Conservation (phyloP, 1,140 invertebrate genomes). For the Eumaeus atala region DNA sequence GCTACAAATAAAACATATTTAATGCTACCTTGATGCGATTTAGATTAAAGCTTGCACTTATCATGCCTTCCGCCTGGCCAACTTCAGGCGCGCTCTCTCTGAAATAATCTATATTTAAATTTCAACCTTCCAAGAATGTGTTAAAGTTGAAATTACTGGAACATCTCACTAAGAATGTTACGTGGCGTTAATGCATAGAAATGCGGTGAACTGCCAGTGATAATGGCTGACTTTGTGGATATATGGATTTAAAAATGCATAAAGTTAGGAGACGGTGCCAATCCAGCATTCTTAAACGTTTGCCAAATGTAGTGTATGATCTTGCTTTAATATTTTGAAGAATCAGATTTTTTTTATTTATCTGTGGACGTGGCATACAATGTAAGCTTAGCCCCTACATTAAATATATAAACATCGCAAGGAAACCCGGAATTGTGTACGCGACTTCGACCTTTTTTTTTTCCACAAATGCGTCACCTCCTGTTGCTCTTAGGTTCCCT, state of each 20-base stretch:
- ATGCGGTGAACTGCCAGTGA: conserved; percentile 50
- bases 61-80: conserved; percentile 54
- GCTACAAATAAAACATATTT: conserved; percentile 15
- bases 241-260: conserved; percentile 46
- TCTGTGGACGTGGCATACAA: background rate
- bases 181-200: conserved; percentile 52
- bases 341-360: too few relatives aligned
- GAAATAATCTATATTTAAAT: conserved; percentile 25
- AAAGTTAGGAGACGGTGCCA: conserved; percentile 25
- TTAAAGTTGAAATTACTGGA: conserved; percentile 23
- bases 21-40: conserved; percentile 49
- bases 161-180: conserved; percentile 7
- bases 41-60: conserved; percentile 62
- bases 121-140: conserved; percentile 34
- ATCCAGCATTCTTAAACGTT: conserved; percentile 33
- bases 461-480: too few relatives aligned
- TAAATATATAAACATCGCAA: too few relatives aligned
- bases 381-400: too few relatives aligned
- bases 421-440: too few relatives aligned
- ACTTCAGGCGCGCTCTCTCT: conserved; percentile 32
- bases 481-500: too few relatives aligned
- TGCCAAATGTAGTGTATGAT: conserved; percentile 21
- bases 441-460: too few relatives aligned
- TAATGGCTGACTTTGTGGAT: conserved; percentile 46
- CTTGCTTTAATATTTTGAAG: background rate